A percentile compares a stretch with the other conserved stretches of the same genome.
phyloP scores from a whole-genome alignment of 2,113 vertebrate genomes.

The Ondatra zibethicus region DNA sequence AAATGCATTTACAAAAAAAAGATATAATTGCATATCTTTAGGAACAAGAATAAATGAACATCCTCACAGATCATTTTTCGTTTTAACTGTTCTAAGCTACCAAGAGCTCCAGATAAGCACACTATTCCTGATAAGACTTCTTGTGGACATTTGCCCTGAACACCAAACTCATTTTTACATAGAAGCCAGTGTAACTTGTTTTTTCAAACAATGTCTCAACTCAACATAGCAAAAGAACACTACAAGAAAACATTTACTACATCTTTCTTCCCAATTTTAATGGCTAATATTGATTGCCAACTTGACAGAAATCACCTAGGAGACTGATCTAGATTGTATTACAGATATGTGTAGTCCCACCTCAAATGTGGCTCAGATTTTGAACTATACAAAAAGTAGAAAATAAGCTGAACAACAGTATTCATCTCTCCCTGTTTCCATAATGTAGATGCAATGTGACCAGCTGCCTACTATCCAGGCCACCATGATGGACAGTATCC shows the following conservation, averaged over 20 bases:
- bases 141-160: background rate
- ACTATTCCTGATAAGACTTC: background rate
- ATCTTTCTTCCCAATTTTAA: background rate
- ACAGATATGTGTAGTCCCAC: background rate
- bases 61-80: background rate
- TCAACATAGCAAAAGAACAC: background rate
- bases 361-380: background rate
- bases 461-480: background rate
- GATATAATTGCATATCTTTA: background rate
- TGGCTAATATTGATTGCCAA: background rate
- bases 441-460: background rate
- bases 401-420: background rate
- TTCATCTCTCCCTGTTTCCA: background rate
- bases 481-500: background rate
- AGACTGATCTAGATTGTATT: background rate
- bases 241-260: background rate
- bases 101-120: background rate
- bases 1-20: too few relatives aligned
- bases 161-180: background rate
- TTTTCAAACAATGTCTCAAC: constrained; percentile 22
- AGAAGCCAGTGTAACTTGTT: background rate
- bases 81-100: background rate
- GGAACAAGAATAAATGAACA: background rate
- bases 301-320: background rate
- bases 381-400: background rate